These are phyloP conservation scores for Ellobius talpinus DNA, from an alignment of 2,113 vertebrate species.

Conservation along the genomic window DNA sequence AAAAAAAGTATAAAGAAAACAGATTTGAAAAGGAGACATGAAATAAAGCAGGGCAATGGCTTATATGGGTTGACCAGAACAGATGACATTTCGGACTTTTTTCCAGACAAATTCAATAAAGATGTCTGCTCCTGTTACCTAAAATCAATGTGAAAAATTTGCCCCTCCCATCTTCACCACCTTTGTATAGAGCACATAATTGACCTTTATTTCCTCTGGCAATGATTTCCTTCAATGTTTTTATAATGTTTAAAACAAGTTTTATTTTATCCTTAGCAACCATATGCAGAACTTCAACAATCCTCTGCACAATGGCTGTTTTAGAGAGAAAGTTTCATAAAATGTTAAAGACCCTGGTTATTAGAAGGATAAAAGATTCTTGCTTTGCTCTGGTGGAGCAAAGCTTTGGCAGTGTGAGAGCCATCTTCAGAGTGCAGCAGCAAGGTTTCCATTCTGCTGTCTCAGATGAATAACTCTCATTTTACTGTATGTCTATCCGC, in stretches of 20 bases:
- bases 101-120: slow-evolving; percentile 60
- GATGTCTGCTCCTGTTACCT: slow-evolving; percentile 51
- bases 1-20: background rate
- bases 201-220: slow-evolving; percentile 15
- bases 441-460: slow-evolving; percentile 45
- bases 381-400: slow-evolving; percentile 22
- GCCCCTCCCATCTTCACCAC: background rate
- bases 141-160: slow-evolving; percentile 44
- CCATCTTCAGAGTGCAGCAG: background rate
- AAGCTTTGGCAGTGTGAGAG: slow-evolving; percentile 54
- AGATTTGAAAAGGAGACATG: background rate
- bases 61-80: background rate
- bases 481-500: slow-evolving; percentile 81
- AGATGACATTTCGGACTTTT: background rate
- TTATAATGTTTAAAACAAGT: slow-evolving; percentile 50
- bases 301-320: background rate
- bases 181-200: slow-evolving; percentile 54
- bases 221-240: slow-evolving; percentile 50
- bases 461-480: slow-evolving; percentile 86
- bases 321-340: slow-evolving; percentile 44
- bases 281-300: slow-evolving; percentile 59
- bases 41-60: too few relatives aligned
- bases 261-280: slow-evolving; percentile 66
- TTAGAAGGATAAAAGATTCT: slow-evolving; percentile 40
- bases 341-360: slow-evolving; percentile 47